Conservation (phyloP, 2,797 vertebrate species). For the Phaenicophaeus curvirostris region DNA sequence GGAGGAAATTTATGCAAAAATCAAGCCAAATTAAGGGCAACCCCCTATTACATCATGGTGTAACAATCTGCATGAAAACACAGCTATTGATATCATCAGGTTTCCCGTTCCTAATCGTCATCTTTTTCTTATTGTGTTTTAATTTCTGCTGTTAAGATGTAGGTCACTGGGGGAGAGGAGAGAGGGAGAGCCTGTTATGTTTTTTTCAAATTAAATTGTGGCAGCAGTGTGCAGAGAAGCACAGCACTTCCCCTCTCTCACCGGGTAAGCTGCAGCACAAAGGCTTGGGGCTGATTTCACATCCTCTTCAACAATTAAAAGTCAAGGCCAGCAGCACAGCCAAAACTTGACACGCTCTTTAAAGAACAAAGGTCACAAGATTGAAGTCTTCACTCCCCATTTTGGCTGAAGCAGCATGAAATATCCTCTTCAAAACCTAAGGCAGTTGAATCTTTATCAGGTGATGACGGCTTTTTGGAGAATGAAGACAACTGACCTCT, state of each 20-base stretch:
- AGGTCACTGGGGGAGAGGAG: background rate
- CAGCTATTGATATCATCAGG: background rate
- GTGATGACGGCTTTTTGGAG: conserved; percentile 63
- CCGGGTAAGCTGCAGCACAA: conserved; percentile 42
- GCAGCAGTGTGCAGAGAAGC: background rate
- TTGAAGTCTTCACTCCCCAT: conserved; percentile 52
- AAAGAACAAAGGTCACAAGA: conserved; percentile 66
- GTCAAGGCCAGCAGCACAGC: conserved; percentile 63
- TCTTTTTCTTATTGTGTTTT: background rate
- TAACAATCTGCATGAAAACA: background rate
- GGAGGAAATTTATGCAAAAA: background rate
- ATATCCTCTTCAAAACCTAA: conserved; percentile 55
- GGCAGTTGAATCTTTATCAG: conserved; percentile 70
- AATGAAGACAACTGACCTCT: conserved; percentile 56
- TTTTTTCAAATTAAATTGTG: background rate
- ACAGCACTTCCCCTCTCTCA: conserved; percentile 49
- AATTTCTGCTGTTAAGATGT: background rate
- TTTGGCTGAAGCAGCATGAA: conserved; percentile 63
- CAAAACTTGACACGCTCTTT: conserved; percentile 66
- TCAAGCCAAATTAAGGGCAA: background rate
- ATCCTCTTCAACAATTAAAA: conserved; percentile 70
- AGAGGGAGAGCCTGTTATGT: background rate
- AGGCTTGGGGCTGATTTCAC: conserved; percentile 59
- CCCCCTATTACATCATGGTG: accelerated
- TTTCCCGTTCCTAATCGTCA: background rate